Percentiles rank a stretch among this genome's conserved stretches.
These are phyloP conservation scores for Propithecus coquereli DNA, from an alignment of 2,113 vertebrate genomes.

Conservation along the genomic window DNA sequence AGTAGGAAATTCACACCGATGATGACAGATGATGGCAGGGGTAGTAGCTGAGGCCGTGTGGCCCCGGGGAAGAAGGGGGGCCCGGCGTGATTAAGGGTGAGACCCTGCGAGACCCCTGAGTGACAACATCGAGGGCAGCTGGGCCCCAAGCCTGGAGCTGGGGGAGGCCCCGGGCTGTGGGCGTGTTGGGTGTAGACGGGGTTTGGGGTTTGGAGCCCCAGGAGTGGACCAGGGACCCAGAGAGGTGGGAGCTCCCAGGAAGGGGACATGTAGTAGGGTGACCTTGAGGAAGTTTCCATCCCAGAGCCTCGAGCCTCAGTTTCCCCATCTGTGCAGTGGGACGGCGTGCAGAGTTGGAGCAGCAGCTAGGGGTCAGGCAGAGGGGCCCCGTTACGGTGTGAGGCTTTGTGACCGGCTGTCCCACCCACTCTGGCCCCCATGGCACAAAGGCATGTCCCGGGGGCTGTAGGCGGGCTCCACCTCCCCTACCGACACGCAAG, in stretches of 20 bases:
- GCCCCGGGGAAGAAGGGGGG: too few species aligned
- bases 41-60: fast-evolving
- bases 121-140: too few species aligned
- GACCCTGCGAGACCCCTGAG: not conserved
- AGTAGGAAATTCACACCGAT: not conserved
- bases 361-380: not conserved
- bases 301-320: not conserved
- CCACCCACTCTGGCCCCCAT: fast-evolving
- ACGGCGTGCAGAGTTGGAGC: not conserved
- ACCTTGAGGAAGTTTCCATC: not conserved
- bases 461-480: not conserved
- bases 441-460: too few species aligned
- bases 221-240: not conserved
- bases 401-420: not conserved
- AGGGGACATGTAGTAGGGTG: not conserved
- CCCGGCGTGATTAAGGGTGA: not conserved
- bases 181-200: too few species aligned
- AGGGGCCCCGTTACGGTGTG: not conserved
- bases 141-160: not conserved
- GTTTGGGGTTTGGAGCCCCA: too few species aligned
- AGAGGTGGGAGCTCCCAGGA: not conserved
- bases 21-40: not conserved
- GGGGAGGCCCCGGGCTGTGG: not conserved
- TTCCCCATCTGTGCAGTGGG: not conserved
- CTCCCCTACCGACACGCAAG: too few species aligned